Evolutionary conservation across 2,113 vertebrate genomes (phyloP), one percentile per base, ranked within the genome.

Genomic region (Turnix velox): DNA sequence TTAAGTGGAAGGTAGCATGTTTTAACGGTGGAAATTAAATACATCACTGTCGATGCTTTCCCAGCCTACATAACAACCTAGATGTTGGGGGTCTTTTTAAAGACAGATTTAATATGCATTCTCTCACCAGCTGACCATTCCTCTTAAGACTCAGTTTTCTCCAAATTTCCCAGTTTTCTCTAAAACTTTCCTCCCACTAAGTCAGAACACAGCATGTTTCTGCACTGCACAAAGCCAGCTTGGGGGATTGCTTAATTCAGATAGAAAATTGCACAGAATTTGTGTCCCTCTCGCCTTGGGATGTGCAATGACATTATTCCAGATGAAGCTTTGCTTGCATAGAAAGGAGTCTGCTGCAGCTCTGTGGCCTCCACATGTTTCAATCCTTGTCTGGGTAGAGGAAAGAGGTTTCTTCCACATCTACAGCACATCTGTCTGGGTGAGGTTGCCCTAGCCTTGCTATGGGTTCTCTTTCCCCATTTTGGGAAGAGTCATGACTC

Each of bases 101-200:
- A 35, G 22, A 13, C 33, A 74, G 31, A 66, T 72, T 81, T 49
- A 74, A n/a, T 43, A 37, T 13, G 15, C 16, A 17, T 68, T 63
- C 46, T 87, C 43, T 61, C 1, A 0, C 66, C 55, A 89, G 71
- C 18, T 0, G 4, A 45, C 43, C 14, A 4, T 61, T 84, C 54
- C 51, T 85, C 52, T 40, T 40, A 75, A 82, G 57, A 45, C 57
- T 85, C 74, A 57, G 14, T 75, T 92, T 90, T 67, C 39, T 85
- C 42, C 48, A 51, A 52, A 75, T 96, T 92, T 95, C 91, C 58
- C 59, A 80, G 17, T 92, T 91, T 89, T 93, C 65, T 88, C 68
- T 69, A 40, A 91, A 90, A 73, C 63, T 95, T 84, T 91, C 84
- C 69, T 87, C 87, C 77, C 46, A 82, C 57, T 76, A 87, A 84